Percentiles rank a stretch among this genome's conserved stretches.
Conservation (phyloP, 2,113 vertebrate species). For the Lontra canadensis region DNA sequence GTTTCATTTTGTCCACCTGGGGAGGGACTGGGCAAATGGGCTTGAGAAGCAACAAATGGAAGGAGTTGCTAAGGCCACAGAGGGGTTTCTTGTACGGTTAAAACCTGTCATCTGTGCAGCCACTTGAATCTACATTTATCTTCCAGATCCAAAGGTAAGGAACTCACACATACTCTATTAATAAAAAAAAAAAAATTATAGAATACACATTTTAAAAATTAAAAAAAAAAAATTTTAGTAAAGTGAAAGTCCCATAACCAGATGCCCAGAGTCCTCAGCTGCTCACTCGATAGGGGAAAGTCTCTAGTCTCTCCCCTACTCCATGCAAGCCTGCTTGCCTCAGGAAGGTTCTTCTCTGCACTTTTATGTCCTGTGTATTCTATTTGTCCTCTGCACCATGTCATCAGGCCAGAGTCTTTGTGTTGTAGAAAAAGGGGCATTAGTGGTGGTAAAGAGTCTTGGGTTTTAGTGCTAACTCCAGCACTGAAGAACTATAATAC, state of each 20-base stretch:
- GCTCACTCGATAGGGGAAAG: background rate
- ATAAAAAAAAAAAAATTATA: background rate
- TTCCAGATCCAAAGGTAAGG: background rate
- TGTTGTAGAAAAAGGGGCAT: background rate
- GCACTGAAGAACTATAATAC: background rate
- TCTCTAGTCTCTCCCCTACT: background rate
- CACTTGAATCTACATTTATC: constrained; percentile 35
- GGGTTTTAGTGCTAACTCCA: background rate
- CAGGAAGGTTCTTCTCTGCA: background rate
- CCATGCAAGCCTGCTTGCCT: too few relatives aligned
- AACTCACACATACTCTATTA: background rate
- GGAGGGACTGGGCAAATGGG: background rate
- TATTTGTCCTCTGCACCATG: background rate
- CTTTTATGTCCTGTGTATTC: background rate
- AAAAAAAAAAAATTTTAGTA: background rate
- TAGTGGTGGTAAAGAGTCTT: background rate
- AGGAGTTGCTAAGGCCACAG: constrained; percentile 14
- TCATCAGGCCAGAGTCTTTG: background rate
- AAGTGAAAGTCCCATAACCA: background rate
- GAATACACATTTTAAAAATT: background rate
- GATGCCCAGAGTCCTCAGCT: background rate
- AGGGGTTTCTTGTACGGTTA: background rate
- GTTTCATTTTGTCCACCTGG: background rate
- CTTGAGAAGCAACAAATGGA: constrained; percentile 41
- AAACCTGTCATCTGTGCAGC: constrained; percentile 62